phyloP scores from a whole-genome alignment of 2,888 invertebrate genomes.

The Nemotelus nigrinus region DNA sequence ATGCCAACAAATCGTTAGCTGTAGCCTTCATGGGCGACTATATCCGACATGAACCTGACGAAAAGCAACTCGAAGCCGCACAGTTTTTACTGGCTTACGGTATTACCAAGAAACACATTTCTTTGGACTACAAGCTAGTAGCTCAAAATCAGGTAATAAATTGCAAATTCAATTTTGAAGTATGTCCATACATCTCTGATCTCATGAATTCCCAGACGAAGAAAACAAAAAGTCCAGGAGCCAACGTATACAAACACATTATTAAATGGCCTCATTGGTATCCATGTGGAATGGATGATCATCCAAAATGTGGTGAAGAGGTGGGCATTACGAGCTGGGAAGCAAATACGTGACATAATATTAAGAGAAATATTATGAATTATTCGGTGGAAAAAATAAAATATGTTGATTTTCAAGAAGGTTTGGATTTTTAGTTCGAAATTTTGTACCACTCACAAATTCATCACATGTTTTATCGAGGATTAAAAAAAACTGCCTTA shows the following conservation, averaged over 20 bases:
- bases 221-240: constrained; percentile 66
- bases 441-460: too few relatives aligned
- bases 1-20: constrained; percentile 65
- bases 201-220: constrained; percentile 59
- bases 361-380: background rate
- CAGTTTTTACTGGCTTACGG: constrained; percentile 65
- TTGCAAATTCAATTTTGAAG: constrained; percentile 7
- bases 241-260: constrained; percentile 65
- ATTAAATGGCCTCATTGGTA: constrained; percentile 67
- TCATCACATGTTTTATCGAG: too few relatives aligned
- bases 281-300: constrained; percentile 57
- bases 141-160: constrained; percentile 66
- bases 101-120: constrained; percentile 62
- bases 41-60: constrained; percentile 62
- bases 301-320: constrained; percentile 60
- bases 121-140: constrained; percentile 65
- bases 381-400: too few relatives aligned
- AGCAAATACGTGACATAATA: constrained; percentile 46
- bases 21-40: constrained; percentile 68
- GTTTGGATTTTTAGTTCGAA: too few relatives aligned
- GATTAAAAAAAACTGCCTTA: too few relatives aligned
- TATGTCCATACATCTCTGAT: background rate
- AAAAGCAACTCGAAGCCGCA: constrained; percentile 65
- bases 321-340: constrained; percentile 60
- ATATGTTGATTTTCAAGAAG: too few relatives aligned